Base-by-base conservation (phyloP, 2,797 vertebrate species). In the Nothura maculosa region DNA sequence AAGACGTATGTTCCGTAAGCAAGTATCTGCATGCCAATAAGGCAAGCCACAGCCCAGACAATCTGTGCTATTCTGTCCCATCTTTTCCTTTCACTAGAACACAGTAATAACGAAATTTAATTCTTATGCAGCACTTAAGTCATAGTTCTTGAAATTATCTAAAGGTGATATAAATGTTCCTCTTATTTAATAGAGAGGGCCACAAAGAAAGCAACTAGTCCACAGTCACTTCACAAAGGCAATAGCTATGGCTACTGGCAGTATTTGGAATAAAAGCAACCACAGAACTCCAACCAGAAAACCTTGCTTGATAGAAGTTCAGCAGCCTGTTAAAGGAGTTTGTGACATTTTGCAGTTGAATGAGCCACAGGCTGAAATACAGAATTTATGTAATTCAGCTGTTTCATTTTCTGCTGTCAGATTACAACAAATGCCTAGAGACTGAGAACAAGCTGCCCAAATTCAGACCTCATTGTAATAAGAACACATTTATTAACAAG, bases 11-110 rank as follows among this genome's bases (percentile, higher is more conserved):
- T 90, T 81, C 52, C 48, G 63, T 22, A 91, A 85, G 85, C 24
- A 42, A 83, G 66, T 27, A 79, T 68, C 83, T 92, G 57, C 61
- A 75, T 88, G 64, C 36, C 32, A 86, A 67, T 28, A 91, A 84
- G 40, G 16, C 43, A 60, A 92, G 66, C 57, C 58, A 74, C 30
- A 77, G 79, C 40, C 61, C 62, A 85, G 68, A 74, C 40, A 16
- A 81, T 74, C 67, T 38, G 40, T 36, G 63, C 24, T 54, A 36
- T 17, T 55, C 47, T 50, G 36, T 84, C 70, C 45, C 40, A 90
- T 80, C 43, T 45, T 10, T 9, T 89, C 32, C 60, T 81, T 74
- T 42, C 36, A 79, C 47, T 64, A 74, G 45, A 83, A 81, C 52
- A 10, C 57, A 38, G 64, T 15, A 87, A 68, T 11, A 21, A 45